phyloP scores from a whole-genome alignment of 2,888 invertebrate genomes.

The Heliconius hortense region DNA sequence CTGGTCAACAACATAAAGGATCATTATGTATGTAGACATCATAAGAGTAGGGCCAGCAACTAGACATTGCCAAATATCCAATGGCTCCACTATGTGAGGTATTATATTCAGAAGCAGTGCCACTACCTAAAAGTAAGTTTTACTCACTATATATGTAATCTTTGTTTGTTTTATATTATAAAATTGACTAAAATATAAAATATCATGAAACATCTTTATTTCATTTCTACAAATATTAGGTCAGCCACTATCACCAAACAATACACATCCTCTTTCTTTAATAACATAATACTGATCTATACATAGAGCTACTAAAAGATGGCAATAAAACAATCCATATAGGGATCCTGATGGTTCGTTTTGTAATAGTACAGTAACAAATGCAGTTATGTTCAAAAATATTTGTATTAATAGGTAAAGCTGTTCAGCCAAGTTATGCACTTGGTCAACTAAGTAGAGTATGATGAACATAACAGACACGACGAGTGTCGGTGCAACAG shows the following conservation, averaged over 20 bases:
- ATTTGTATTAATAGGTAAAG: constrained; percentile 63
- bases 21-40: constrained; percentile 65
- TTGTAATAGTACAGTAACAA: constrained; percentile 49
- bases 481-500: constrained; percentile 67
- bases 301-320: constrained; percentile 62
- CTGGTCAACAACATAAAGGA: constrained; percentile 74
- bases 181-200: constrained; percentile 25
- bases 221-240: constrained; percentile 22
- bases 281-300: constrained; percentile 65
- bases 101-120: constrained; percentile 72
- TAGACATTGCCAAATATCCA: constrained; percentile 64
- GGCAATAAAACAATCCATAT: constrained; percentile 65
- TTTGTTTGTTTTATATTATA: background rate
- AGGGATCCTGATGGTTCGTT: constrained; percentile 51
- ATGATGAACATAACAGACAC: constrained; percentile 69
- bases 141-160: constrained; percentile 47
- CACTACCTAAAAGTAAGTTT: constrained; percentile 76
- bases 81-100: constrained; percentile 68
- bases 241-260: constrained; percentile 38
- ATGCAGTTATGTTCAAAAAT: constrained; percentile 51
- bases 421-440: constrained; percentile 70
- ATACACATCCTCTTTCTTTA: constrained; percentile 61
- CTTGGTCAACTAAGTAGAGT: constrained; percentile 75
- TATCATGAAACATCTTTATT: constrained; percentile 16
- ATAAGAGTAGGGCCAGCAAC: constrained; percentile 72